A percentile compares a stretch with the other conserved stretches of the same genome.
Conservation (phyloP, 2,113 vertebrate genomes). For the Centropus unirufus region DNA sequence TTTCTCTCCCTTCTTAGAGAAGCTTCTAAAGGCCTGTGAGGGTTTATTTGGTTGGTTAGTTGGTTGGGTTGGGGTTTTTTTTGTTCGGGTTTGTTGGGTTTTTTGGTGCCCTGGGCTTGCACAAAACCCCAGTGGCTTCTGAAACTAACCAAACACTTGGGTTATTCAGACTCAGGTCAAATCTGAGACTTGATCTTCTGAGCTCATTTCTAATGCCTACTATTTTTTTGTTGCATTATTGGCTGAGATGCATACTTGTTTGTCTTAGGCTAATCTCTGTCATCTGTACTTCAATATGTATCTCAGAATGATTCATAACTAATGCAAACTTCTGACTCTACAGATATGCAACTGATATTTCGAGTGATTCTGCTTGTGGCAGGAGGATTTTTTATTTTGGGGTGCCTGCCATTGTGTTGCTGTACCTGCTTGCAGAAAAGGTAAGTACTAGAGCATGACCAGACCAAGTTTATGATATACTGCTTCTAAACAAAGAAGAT, state of each 20-base stretch:
- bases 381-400: constrained; percentile 41
- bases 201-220: neutral
- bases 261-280: neutral
- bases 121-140: neutral
- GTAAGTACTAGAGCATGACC: constrained; percentile 30
- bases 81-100: too few species aligned
- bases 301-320: neutral
- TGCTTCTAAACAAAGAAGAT: neutral
- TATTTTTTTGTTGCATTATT: neutral
- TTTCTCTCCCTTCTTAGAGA: neutral
- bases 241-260: neutral
- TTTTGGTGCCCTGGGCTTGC: neutral
- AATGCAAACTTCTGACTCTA: constrained; percentile 29
- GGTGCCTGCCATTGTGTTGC: constrained; percentile 52
- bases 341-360: constrained; percentile 59
- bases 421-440: constrained; percentile 26
- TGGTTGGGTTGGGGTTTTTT: neutral
- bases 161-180: fast-evolving
- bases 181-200: neutral
- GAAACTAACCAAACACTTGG: neutral
- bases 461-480: neutral
- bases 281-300: neutral
- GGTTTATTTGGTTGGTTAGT: neutral
- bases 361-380: constrained; percentile 15
- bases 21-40: neutral